phyloP scores from a whole-genome alignment of 1,140 invertebrate species.

The Caerostris darwini region DNA sequence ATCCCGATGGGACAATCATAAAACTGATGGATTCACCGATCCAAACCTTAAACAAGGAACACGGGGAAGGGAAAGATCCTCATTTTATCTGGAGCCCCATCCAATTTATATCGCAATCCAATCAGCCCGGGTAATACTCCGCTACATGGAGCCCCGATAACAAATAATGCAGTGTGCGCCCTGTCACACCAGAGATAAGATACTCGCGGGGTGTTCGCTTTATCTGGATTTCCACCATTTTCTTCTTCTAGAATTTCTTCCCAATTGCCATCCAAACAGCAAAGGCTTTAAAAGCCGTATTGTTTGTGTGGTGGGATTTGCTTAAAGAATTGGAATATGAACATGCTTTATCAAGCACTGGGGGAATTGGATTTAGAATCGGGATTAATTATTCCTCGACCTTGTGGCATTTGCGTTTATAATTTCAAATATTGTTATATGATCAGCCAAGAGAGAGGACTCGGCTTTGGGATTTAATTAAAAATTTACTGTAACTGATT shows the following conservation, averaged over 20 bases:
- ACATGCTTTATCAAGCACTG: too few species aligned
- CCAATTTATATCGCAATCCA: conserved; percentile 50
- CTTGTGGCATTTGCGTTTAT: too few species aligned
- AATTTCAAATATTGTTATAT: too few species aligned
- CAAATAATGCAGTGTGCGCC: conserved; percentile 34
- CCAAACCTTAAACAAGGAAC: conserved; percentile 24
- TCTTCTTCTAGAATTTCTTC: not conserved
- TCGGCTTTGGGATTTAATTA: too few species aligned
- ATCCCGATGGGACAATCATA: not conserved
- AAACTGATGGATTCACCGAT: conserved; percentile 3
- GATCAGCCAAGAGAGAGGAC: too few species aligned
- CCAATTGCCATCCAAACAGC: not conserved
- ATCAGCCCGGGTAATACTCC: not conserved
- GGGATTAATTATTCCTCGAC: too few species aligned
- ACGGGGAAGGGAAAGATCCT: not conserved
- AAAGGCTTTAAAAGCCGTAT: too few species aligned
- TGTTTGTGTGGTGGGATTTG: too few species aligned
- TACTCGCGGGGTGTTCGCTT: conserved; percentile 8
- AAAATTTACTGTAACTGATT: too few species aligned
- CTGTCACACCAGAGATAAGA: conserved; percentile 28
- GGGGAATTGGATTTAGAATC: too few species aligned
- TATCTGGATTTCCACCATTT: not conserved
- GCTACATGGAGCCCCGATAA: conserved; percentile 9
- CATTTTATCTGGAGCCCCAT: conserved; percentile 26
- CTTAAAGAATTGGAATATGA: too few species aligned